Evolutionary conservation across 2,888 invertebrate genomes (phyloP).

Genomic region (Poecilobothrus nobilitatus): DNA sequence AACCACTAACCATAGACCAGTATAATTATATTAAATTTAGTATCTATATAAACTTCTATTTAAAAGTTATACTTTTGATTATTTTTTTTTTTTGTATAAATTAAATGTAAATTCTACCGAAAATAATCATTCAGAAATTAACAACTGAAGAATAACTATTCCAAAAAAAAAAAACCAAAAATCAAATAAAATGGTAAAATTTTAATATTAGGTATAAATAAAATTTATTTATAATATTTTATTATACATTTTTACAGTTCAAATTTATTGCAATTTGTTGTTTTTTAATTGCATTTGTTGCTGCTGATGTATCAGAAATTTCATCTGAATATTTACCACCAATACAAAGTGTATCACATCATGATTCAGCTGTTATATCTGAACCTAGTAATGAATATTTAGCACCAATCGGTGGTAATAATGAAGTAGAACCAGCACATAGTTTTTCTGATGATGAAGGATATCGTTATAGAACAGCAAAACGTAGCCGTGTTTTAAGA

Average conservation of each 20-base stretch:
- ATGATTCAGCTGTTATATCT: neutral
- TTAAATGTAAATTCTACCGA: neutral
- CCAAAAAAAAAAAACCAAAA: neutral
- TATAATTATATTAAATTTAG: neutral
- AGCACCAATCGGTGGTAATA: neutral
- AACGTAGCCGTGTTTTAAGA: neutral
- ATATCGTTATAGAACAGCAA: neutral
- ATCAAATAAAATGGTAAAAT: neutral
- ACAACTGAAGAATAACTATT: neutral
- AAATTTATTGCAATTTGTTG: neutral
- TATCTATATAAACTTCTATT: no score
- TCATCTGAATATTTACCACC: slow-evolving; percentile 6
- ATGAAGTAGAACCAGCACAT: neutral
- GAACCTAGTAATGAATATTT: slow-evolving; percentile 1
- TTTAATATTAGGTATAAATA: neutral
- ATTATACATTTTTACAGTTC: neutral
- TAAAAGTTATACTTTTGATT: neutral
- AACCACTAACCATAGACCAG: no score
- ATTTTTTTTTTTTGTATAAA: neutral
- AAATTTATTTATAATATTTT: no score
- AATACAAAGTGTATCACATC: neutral
- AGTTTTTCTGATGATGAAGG: neutral
- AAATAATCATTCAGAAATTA: neutral
- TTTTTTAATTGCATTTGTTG: neutral
- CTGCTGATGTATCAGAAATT: neutral